Conservation (phyloP, 2,888 invertebrate species). For the Caradrina clavipalpis region DNA sequence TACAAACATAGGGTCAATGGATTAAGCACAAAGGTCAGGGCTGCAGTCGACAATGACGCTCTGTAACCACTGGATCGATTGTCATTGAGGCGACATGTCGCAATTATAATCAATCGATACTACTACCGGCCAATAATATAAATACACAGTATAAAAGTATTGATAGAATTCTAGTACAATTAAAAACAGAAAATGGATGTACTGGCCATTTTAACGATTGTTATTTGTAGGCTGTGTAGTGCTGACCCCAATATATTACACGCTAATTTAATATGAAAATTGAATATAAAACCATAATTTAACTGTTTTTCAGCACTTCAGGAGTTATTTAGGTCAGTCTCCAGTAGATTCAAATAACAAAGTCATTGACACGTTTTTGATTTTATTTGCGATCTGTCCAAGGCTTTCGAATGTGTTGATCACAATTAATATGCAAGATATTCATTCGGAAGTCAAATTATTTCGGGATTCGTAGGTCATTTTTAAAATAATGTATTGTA, state of each 20-base stretch:
- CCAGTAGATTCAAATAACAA: conserved; percentile 13
- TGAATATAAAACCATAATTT: background rate
- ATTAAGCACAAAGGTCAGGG: conserved; percentile 38
- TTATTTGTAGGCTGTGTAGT: conserved; percentile 9
- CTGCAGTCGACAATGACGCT: conserved; percentile 36
- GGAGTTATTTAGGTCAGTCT: conserved; percentile 4
- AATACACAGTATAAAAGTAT: background rate
- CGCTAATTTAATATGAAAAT: conserved; percentile 12
- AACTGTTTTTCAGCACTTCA: conserved; percentile 7
- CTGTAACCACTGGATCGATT: conserved; percentile 26
- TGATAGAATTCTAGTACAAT: background rate
- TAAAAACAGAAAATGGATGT: background rate
- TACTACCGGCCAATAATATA: conserved; percentile 5
- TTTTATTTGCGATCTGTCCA: conserved; percentile 19
- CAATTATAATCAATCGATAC: conserved; percentile 31
- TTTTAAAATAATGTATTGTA: background rate
- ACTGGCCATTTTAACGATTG: background rate
- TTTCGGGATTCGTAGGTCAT: background rate
- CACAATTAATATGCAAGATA: background rate
- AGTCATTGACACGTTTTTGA: conserved; percentile 5
- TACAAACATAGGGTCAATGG: conserved; percentile 18
- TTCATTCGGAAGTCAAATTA: background rate
- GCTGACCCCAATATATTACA: conserved; percentile 5
- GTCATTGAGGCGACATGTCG: conserved; percentile 26
- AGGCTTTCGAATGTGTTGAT: conserved; percentile 33